A percentile compares a stretch with the other conserved stretches of the same genome.
These are phyloP conservation scores for Alcis repandata DNA, from an alignment of 2,888 invertebrate genomes.

Conservation along the genomic window DNA sequence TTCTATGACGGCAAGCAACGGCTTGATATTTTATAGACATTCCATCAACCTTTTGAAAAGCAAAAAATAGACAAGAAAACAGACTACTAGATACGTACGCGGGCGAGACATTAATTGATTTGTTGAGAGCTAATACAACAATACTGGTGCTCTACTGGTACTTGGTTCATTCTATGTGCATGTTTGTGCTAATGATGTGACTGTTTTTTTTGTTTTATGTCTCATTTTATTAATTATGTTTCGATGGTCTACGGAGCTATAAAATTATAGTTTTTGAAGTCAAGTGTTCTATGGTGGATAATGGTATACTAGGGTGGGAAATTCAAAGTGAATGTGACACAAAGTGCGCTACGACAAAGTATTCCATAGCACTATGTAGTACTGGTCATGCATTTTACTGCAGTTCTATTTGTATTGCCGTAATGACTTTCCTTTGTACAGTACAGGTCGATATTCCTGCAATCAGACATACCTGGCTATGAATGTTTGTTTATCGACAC, in stretches of 20 bases:
- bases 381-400: neutral
- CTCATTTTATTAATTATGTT: no score
- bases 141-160: neutral
- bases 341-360: constrained; percentile 34
- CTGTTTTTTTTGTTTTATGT: no score
- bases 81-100: neutral
- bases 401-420: constrained; percentile 12
- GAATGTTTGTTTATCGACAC: constrained; percentile 15
- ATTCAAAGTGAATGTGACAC: constrained; percentile 64
- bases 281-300: constrained; percentile 46
- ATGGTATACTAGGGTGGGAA: constrained; percentile 64
- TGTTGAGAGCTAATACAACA: neutral
- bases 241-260: no score
- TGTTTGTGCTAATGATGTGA: neutral
- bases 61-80: neutral
- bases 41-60: neutral
- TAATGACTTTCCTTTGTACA: constrained; percentile 38
- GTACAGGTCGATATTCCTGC: constrained; percentile 31
- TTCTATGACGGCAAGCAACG: constrained; percentile 59
- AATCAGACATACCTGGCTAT: constrained; percentile 21
- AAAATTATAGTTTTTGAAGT: no score
- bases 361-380: neutral
- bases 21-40: neutral
- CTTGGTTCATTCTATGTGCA: neutral
- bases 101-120: neutral